Evolutionary conservation across 2,113 vertebrate genomes (phyloP).

Genomic region (Equus quagga): DNA sequence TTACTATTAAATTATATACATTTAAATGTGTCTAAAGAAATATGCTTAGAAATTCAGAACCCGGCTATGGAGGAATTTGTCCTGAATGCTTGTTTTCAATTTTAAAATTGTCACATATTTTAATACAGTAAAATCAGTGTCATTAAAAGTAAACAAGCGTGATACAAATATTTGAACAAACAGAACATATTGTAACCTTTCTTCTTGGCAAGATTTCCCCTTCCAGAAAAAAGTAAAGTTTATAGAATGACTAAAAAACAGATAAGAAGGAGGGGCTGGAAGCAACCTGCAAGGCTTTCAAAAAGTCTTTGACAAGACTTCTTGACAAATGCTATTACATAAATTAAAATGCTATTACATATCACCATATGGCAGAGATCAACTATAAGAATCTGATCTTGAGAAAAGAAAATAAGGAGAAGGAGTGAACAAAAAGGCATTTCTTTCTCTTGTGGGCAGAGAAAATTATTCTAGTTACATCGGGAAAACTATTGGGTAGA

Average conservation of each 20-base stretch:
- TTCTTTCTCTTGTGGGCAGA: background rate
- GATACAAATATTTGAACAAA: background rate
- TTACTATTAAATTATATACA: slow-evolving; percentile 14
- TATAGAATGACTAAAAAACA: background rate
- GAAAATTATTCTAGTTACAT: background rate
- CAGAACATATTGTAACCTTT: background rate
- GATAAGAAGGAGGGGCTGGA: background rate
- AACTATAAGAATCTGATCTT: background rate
- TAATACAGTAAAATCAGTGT: slow-evolving; percentile 40
- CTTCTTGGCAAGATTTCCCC: background rate
- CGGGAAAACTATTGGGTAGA: background rate
- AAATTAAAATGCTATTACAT: background rate
- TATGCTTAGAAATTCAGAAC: slow-evolving; percentile 33
- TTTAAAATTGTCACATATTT: slow-evolving; percentile 57
- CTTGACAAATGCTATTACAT: background rate
- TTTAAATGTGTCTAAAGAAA: slow-evolving; percentile 70
- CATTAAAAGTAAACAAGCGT: slow-evolving; percentile 35
- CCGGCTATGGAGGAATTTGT: background rate
- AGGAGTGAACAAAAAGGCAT: too few relatives aligned
- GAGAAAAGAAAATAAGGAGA: background rate
- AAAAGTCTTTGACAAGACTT: background rate
- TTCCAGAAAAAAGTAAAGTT: background rate
- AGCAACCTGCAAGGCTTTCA: background rate
- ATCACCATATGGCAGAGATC: background rate
- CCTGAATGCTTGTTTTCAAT: background rate